Conservation (phyloP, 2,888 invertebrate species). For the Stictocephala bisonia region DNA sequence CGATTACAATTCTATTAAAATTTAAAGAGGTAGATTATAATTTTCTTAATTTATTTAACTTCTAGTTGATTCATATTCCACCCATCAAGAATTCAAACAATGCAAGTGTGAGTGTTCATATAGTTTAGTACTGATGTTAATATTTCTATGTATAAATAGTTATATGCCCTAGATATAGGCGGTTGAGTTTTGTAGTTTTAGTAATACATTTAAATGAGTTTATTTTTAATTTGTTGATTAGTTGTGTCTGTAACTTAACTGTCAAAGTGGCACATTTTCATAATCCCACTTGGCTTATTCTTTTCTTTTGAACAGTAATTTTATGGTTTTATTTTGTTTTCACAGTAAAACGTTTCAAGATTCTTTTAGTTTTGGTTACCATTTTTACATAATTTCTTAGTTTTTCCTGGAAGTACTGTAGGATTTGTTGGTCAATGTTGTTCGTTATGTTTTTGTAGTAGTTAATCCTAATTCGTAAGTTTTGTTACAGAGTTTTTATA, state of each 20-base stretch:
- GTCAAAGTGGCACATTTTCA: background rate
- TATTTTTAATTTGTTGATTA: slow-evolving; percentile 35
- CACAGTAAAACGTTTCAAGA: background rate
- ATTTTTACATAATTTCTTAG: slow-evolving; percentile 24
- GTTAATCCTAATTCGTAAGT: slow-evolving; percentile 37
- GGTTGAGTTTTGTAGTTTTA: slow-evolving; percentile 34
- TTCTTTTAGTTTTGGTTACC: slow-evolving; percentile 39
- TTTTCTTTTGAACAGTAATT: background rate
- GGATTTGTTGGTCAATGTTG: slow-evolving; percentile 30
- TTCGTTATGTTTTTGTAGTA: slow-evolving; percentile 39
- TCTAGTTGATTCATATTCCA: no score
- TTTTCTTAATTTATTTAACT: no score
- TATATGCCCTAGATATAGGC: slow-evolving; percentile 8
- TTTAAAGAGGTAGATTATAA: no score
- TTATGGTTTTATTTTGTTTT: background rate
- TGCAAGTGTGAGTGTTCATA: slow-evolving; percentile 39
- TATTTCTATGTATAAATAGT: slow-evolving; percentile 33
- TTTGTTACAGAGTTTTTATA: slow-evolving; percentile 40
- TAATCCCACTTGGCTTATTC: no score
- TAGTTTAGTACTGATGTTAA: slow-evolving; percentile 31
- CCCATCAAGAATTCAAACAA: slow-evolving; percentile 30
- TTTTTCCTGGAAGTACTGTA: slow-evolving; percentile 15
- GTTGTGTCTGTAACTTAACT: slow-evolving; percentile 18
- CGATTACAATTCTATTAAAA: no score
- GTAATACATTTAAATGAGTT: slow-evolving; percentile 19